These are phyloP conservation scores for Gnathonemus longibarbis DNA, from an alignment of 2,113 vertebrate species.

Conservation along the genomic window DNA sequence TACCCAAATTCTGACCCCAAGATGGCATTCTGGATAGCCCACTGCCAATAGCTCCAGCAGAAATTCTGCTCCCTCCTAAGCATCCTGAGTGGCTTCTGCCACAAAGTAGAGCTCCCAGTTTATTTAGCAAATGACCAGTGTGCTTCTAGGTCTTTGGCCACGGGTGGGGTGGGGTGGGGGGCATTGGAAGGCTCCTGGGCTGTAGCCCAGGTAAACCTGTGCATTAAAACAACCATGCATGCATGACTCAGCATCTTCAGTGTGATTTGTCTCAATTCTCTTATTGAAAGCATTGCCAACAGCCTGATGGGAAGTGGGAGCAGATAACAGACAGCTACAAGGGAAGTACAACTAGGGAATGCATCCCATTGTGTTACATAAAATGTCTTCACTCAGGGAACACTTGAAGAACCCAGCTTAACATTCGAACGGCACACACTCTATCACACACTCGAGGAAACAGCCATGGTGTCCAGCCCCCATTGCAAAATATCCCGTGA, in stretches of 20 bases:
- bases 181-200: too few species aligned
- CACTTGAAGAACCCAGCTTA: background rate
- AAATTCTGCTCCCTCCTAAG: background rate
- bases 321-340: background rate
- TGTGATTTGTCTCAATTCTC: background rate
- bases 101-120: background rate
- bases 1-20: background rate
- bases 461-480: background rate
- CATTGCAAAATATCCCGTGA: background rate
- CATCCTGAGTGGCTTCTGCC: background rate
- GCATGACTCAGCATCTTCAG: slow-evolving; percentile 1
- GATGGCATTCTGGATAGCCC: background rate
- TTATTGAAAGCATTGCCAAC: background rate
- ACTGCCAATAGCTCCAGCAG: background rate
- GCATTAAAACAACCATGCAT: background rate
- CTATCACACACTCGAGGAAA: background rate
- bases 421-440: background rate
- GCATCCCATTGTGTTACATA: background rate
- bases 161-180: background rate
- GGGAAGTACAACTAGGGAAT: background rate
- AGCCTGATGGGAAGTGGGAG: background rate
- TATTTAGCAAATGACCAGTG: background rate
- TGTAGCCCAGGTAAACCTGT: too few species aligned
- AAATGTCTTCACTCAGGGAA: background rate
- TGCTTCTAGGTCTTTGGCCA: background rate